Evolutionary conservation across 92 coral and sea anemone species (phyloP).

Genomic region (Palythoa grandiflora): DNA sequence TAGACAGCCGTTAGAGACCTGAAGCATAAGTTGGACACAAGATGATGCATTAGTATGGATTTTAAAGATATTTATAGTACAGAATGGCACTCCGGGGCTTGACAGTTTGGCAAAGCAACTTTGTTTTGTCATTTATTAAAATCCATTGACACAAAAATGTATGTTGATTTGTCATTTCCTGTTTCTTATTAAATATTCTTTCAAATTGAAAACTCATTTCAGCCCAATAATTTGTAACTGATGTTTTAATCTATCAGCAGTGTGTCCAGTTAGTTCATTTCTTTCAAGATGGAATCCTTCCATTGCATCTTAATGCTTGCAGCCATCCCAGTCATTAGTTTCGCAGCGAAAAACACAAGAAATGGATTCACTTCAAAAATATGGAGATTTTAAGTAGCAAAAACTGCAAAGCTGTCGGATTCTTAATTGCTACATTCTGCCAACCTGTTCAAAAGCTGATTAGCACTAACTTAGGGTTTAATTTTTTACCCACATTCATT

Average conservation of each 20-base stretch:
- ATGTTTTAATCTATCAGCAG: neutral
- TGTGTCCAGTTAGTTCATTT: neutral
- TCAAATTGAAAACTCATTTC: neutral
- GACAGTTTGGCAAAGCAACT: neutral
- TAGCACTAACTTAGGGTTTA: too few relatives aligned
- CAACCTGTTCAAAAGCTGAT: too few relatives aligned
- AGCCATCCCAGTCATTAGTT: neutral
- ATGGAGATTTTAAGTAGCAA: neutral
- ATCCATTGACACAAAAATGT: neutral
- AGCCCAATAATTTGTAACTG: neutral
- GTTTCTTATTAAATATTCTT: neutral
- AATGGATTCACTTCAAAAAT: neutral
- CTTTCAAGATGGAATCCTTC: neutral
- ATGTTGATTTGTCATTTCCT: neutral
- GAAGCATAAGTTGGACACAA: neutral
- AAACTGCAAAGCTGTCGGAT: neutral
- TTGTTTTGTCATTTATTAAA: neutral
- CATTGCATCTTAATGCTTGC: neutral
- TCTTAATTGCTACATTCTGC: too few relatives aligned
- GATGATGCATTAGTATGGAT: neutral
- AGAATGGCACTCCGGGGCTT: constrained; percentile 6
- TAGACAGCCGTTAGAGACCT: neutral
- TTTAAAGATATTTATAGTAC: neutral
- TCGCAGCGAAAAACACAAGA: neutral
- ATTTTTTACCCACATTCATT: too few relatives aligned